phyloP scores from a whole-genome alignment of 2,113 vertebrate genomes.

The Gadus macrocephalus region DNA sequence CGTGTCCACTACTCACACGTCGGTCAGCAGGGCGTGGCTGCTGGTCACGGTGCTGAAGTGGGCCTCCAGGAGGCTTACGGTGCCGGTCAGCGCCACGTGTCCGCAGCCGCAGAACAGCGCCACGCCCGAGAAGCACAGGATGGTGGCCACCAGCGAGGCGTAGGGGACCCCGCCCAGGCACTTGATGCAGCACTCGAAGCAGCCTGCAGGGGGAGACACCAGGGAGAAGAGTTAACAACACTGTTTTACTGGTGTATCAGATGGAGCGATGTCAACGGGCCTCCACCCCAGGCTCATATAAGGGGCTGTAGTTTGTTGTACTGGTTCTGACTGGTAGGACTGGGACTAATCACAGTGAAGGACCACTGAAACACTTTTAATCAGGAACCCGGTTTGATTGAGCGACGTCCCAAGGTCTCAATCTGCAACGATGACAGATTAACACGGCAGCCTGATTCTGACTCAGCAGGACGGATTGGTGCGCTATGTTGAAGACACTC shows the following conservation, averaged over 20 bases:
- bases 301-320: conserved; percentile 4
- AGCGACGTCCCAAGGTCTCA: neutral
- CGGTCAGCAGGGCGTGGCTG: conserved; percentile 86
- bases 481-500: neutral
- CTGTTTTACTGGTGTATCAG: neutral
- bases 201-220: conserved; percentile 73
- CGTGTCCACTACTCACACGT: conserved; percentile 79
- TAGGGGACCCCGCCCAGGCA: conserved; percentile 98
- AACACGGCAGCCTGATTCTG: neutral
- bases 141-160: conserved; percentile 94
- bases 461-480: neutral
- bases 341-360: neutral
- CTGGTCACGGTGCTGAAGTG: conserved; percentile 86
- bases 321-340: neutral
- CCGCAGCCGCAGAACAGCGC: conserved; percentile 96
- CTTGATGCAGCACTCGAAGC: conserved; percentile 98
- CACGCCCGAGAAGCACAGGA: conserved; percentile 97
- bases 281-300: conserved; percentile 14
- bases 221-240: too few species aligned
- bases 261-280: neutral
- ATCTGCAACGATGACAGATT: neutral
- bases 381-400: neutral
- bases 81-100: conserved; percentile 90
- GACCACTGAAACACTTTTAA: neutral
- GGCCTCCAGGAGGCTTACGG: conserved; percentile 85